phyloP scores from a whole-genome alignment of 2,797 vertebrate species.

The Octomys mimax region DNA sequence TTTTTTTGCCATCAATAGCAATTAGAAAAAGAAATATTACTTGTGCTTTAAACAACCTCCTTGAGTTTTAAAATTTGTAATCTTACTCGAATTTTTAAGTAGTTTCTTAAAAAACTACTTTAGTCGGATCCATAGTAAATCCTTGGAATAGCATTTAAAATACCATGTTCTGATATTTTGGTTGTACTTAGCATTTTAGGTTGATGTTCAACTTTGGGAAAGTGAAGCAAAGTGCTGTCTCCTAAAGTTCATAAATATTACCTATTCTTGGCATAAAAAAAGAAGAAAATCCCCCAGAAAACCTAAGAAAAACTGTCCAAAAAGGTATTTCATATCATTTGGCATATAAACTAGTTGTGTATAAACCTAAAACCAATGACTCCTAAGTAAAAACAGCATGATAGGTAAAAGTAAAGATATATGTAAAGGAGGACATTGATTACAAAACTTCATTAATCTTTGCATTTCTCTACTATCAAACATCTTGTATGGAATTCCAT shows the following conservation, averaged over 20 bases:
- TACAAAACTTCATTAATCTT: neutral
- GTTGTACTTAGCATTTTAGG: neutral
- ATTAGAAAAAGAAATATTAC: conserved; percentile 1
- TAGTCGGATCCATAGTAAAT: neutral
- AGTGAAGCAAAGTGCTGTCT: neutral
- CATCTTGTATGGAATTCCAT: neutral
- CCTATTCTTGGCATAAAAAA: conserved; percentile 36
- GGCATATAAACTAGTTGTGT: conserved; percentile 5
- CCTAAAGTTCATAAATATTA: conserved; percentile 22
- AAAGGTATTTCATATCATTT: conserved; percentile 29
- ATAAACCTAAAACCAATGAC: conserved; percentile 1
- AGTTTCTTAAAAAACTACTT: neutral
- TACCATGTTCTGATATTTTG: neutral
- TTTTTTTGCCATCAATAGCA: neutral
- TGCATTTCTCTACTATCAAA: neutral
- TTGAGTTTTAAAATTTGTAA: neutral
- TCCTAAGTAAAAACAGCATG: neutral
- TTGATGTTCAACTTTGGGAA: conserved; percentile 15
- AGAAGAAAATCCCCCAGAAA: neutral
- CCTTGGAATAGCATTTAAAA: neutral
- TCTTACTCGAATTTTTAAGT: neutral
- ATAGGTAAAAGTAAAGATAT: neutral
- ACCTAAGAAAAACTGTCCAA: neutral
- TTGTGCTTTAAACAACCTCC: neutral
- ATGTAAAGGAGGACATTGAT: neutral